Percentiles rank a stretch among this genome's conserved stretches.
phyloP scores from a whole-genome alignment of 2,797 vertebrate genomes.

The Decapterus maruadsi region DNA sequence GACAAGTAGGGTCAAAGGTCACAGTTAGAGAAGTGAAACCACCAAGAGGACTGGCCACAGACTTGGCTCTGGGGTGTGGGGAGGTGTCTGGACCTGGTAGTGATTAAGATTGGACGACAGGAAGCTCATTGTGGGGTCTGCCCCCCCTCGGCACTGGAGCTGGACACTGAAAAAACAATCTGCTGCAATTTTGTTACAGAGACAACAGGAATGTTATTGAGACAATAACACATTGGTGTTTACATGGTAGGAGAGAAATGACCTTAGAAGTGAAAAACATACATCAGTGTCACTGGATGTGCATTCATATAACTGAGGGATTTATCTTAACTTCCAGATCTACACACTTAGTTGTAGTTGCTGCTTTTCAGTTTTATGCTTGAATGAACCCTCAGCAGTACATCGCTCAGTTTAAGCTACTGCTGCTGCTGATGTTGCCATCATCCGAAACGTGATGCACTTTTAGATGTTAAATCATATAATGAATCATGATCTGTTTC shows the following conservation, averaged over 20 bases:
- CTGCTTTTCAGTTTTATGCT: background rate
- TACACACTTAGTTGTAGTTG: background rate
- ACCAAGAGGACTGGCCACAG: conserved; percentile 9
- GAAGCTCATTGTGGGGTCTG: conserved; percentile 44
- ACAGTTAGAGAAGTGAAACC: conserved; percentile 44
- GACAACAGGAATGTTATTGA: background rate
- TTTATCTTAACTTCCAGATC: background rate
- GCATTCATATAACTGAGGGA: background rate
- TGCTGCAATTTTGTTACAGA: background rate
- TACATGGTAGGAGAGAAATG: background rate
- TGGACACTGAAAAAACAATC: background rate
- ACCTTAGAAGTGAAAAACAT: background rate
- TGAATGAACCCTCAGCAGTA: background rate
- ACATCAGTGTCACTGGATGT: background rate
- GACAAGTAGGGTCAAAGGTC: conserved; percentile 47
- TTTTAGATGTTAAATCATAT: too few species aligned
- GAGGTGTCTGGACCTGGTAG: conserved; percentile 74
- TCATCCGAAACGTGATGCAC: too few species aligned
- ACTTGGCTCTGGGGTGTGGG: conserved; percentile 22
- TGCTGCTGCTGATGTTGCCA: too few species aligned
- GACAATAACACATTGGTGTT: background rate
- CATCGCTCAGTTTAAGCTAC: background rate
- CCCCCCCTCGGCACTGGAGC: conserved; percentile 13
- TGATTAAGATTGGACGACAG: conserved; percentile 66
- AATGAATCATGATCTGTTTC: background rate